Conservation (phyloP, 2,888 invertebrate genomes). For the Cryptocheilus praepositus region DNA sequence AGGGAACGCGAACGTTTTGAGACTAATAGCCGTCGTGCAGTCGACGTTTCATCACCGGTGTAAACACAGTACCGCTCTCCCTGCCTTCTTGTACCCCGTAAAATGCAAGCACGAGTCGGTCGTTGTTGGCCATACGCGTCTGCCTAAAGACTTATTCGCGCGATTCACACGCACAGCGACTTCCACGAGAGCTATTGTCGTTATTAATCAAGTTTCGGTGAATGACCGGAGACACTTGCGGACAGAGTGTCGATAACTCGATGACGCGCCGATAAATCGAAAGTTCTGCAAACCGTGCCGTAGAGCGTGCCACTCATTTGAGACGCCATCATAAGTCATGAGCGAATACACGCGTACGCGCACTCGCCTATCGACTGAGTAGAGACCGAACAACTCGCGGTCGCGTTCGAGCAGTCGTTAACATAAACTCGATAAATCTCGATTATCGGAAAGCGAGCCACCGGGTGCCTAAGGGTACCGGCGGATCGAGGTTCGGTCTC, state of each 20-base stretch:
- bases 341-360: too few species aligned
- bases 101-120: background rate
- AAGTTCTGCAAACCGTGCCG: too few species aligned
- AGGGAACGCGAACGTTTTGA: slow-evolving; percentile 32
- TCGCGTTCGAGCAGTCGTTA: slow-evolving; percentile 39
- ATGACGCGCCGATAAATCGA: too few species aligned
- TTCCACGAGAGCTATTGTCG: too few species aligned
- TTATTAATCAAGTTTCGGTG: too few species aligned
- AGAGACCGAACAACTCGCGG: background rate
- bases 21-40: slow-evolving; percentile 33
- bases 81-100: background rate
- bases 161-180: too few species aligned
- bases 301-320: too few species aligned
- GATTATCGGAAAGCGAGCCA: slow-evolving; percentile 29
- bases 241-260: too few species aligned
- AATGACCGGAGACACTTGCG: too few species aligned
- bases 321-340: too few species aligned
- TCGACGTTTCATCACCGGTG: slow-evolving; percentile 28
- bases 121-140: background rate
- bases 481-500: slow-evolving; percentile 14
- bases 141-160: too few species aligned
- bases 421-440: slow-evolving; percentile 52
- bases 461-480: slow-evolving; percentile 1
- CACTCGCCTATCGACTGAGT: too few species aligned
- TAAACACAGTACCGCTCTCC: slow-evolving; percentile 7